Base-by-base conservation (phyloP, 1,140 invertebrate species). In the Scaptomyza pallida region DNA sequence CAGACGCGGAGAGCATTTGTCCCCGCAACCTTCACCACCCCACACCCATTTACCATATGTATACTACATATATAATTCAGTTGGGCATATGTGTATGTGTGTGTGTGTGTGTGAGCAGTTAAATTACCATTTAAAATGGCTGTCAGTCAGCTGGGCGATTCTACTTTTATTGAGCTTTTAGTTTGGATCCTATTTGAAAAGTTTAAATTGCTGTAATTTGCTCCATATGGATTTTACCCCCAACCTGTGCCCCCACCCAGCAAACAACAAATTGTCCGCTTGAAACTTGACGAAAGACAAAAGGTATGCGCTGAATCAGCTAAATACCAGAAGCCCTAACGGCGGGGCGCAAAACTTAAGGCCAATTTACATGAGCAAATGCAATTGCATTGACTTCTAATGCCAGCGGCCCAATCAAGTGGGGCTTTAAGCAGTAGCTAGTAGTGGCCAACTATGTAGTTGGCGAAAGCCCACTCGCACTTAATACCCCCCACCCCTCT, bases 61-160 rank as follows among this genome's bases (percentile, higher is more conserved):
- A 12, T 50, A 55, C 13, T 9, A 30, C 26, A 30, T 30, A 33
- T 43, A 41, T 35, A 23, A 19, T 15, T 51, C 21, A 9, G 19
- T 9, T 9, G 26, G 26, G 26, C 9, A 30, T 68, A 13, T 23
- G 6, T 56, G 6, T 23, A 5, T 56, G 6, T 26, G 9, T 55
- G 43, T 43, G 52, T 47, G 60, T 37, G 44, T 60, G 79, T 67
- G 64, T 67, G 73, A 23, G 21, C 21, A 48, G 70, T 82, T 77
- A 73, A 88, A 80, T 89, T 86, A 88, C 88, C 88, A 88, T 89
- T 88, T 86, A 89, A 89, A 89, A 89, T 89, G 86, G 86, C 88
- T 89, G 86, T 89, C 86, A 79, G 86, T 82, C 78, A 72, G 82
- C 68, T 76, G 78, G 52, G 64, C 82, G 72, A 89, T 88, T 89